Base-by-base conservation (phyloP, 2,888 invertebrate genomes). In the Caenorhabditis uteleia region DNA sequence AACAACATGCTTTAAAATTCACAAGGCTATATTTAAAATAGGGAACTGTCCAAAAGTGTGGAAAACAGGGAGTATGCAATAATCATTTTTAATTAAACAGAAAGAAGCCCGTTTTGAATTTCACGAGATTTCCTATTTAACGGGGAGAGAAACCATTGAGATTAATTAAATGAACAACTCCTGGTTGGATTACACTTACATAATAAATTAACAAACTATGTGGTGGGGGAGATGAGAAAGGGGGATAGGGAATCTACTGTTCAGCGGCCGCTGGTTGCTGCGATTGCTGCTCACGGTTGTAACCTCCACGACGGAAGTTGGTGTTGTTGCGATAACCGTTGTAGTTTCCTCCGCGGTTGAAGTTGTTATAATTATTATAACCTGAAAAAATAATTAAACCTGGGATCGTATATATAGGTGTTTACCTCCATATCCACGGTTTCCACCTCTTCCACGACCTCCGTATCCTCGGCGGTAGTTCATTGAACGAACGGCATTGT, bases 401-500 rank as follows among this genome's bases (percentile, higher is more conserved):
- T 33, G 29, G 29, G 36, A 18, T 25, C 16, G 12, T 14, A 18
- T 26, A 39, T 23, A 16, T n/a, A 47, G 6, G 16, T 8, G 20
- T 14, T 39, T 43, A 62, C 67, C 66, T 47, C 55, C 55, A 44
- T 50, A 60, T 44, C 75, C 71, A 42, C 70, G 60, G 60, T 60
- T 60, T 45, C 62, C 61, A 40, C 66, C 60, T 34, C 65, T 60
- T 21, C 71, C 70, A 38, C 71, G 57, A 14, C 72, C 71, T 33
- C 74, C 69, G 25, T 60, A 66, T 44, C 78, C 70, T 49, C 75
- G 71, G 31, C 75, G 75, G 60, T 70, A 70, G 65, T 61, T 60
- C 46, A 76, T 61, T 5, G 73, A 72, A 18, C 78, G 74, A 36
- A 80, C 74, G n/a, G 82, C 79, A 20, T 74, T 70, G 42, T 78